Evolutionary conservation across 1,140 invertebrate genomes (phyloP).

Genomic region (Lasaia peninsularis): DNA sequence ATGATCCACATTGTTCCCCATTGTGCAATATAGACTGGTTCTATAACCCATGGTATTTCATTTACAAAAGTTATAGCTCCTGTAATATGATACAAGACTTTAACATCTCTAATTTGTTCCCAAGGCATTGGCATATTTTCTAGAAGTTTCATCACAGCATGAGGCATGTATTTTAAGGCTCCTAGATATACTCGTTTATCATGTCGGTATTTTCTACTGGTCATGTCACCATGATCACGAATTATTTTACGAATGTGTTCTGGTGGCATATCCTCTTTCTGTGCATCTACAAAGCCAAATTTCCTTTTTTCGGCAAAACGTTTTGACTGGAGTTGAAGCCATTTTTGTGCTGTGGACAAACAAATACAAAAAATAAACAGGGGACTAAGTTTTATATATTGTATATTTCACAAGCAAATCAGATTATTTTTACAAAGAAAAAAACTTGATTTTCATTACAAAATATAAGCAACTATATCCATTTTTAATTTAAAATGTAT

Average conservation of each 20-base stretch:
- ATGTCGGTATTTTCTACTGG: conserved; percentile 97
- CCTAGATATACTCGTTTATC: conserved; percentile 99
- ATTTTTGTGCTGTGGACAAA: conserved; percentile 89
- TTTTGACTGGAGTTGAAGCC: conserved; percentile 98
- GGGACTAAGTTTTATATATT: background rate
- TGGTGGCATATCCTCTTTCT: conserved; percentile 99
- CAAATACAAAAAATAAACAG: conserved; percentile 8
- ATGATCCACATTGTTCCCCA: conserved; percentile 99
- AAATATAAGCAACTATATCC: too few species aligned
- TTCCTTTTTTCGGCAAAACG: conserved; percentile 98
- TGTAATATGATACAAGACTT: conserved; percentile 98
- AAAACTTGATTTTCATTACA: too few species aligned
- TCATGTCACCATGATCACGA: conserved; percentile 99
- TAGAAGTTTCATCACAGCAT: conserved; percentile 98
- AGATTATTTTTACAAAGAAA: too few species aligned
- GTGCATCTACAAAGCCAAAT: conserved; percentile 98
- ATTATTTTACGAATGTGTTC: conserved; percentile 99
- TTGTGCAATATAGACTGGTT: conserved; percentile 99
- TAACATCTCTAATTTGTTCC: conserved; percentile 99
- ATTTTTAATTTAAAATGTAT: conserved; percentile 32
- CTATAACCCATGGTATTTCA: conserved; percentile 99
- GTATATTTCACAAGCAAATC: too few species aligned
- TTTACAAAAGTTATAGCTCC: conserved; percentile 99
- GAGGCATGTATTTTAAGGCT: conserved; percentile 99
- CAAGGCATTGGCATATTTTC: conserved; percentile 99